Evolutionary conservation across 2,797 vertebrate species (phyloP), one percentile per base, ranked within the genome.

Genomic region (Bradypodion ventrale): DNA sequence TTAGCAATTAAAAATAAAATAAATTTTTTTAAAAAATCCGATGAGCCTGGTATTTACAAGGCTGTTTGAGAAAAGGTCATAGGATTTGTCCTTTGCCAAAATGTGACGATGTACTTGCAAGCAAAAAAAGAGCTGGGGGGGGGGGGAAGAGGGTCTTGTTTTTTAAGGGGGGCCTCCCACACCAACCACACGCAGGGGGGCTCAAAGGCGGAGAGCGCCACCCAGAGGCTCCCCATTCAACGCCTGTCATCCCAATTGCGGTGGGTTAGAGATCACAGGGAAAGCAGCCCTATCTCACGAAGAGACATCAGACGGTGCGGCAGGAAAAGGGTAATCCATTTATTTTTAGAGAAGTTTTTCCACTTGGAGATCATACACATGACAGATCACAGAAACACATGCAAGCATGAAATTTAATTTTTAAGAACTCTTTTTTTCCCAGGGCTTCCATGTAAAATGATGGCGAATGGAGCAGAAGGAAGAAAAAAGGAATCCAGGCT

Each of bases 391-490:
- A 97, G 96, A 95, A 93, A 95, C 96, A 96, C 96, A 96, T 91
- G 94, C 96, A 95, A 94, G 95, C 96, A 95, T 97, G 96, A 96
- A 96, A 96, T 96, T 96, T 95, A 95, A 93, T 96, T 96, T 96
- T 95, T 95, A 84, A 94, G 91, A 85, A 95, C 92, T 93, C 94
- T 94, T 94, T n/a, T n/a, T n/a, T 94, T 96, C 96, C 96, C 46
- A 92, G 93, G 95, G 96, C 94, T 94, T 95, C 94, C 91, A 80
- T 77, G 85, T 90, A 91, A 93, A 94, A 94, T 59, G 29, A 91
- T 78, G 35, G 89, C 91, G 94, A 95, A 94, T 94, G 78, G 40
- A 44, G 52, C 65, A 69, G 52, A 81, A 62, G 63, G 21, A 63
- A 29, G 37, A 7, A 19, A 19, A 44, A 63, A 32, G 69, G 40